A percentile compares a stretch with the other conserved stretches of the same genome.
These are phyloP conservation scores for Nesospiza acunhae DNA, from an alignment of 2,113 vertebrate species.

Conservation along the genomic window DNA sequence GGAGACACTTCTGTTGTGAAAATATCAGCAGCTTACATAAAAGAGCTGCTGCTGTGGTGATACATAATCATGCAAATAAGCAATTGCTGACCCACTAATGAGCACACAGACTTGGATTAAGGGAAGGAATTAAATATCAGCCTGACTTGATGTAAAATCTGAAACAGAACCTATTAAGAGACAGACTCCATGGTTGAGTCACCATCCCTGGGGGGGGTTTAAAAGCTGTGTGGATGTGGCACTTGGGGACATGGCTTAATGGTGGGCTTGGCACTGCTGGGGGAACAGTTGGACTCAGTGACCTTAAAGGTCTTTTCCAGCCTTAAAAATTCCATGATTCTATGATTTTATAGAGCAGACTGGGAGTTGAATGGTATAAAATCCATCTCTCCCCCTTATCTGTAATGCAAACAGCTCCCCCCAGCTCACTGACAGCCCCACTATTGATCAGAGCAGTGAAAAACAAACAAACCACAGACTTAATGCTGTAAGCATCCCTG, in stretches of 20 bases:
- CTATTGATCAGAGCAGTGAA: not conserved
- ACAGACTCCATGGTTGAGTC: not conserved
- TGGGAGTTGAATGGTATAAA: not conserved
- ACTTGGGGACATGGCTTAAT: not conserved
- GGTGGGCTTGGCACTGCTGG: not conserved
- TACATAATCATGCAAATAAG: constrained; percentile 24
- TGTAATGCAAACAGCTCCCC: not conserved
- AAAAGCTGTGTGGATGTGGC: not conserved
- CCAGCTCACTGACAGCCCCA: not conserved
- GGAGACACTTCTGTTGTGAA: not conserved
- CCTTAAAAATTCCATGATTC: not conserved
- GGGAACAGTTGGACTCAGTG: not conserved
- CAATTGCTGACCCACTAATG: constrained; percentile 6
- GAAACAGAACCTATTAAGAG: not conserved
- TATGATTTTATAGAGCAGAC: not conserved
- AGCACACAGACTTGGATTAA: not conserved
- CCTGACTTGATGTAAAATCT: not conserved
- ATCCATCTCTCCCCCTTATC: not conserved
- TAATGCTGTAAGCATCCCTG: not conserved
- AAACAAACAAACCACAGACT: constrained; percentile 18
- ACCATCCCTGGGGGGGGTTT: not conserved
- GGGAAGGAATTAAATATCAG: not conserved
- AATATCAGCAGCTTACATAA: not conserved
- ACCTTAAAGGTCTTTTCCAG: not conserved
- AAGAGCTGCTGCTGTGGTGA: not conserved